A percentile compares a stretch with the other conserved stretches of the same genome.
These are phyloP conservation scores for Cavia porcellus DNA, from an alignment of 2,113 vertebrate genomes.

Conservation along the genomic window DNA sequence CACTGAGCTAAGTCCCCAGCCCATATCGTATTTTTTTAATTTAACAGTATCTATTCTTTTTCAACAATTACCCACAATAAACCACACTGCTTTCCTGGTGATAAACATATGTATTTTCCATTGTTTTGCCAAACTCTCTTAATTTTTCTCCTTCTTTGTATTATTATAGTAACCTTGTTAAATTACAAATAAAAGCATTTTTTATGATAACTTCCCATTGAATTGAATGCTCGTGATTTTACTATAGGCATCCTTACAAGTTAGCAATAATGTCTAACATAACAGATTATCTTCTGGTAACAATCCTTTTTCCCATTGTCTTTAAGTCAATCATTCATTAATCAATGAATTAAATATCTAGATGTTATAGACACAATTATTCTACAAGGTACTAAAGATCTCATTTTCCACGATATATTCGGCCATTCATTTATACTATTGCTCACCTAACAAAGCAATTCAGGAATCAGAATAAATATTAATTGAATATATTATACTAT, in stretches of 20 bases:
- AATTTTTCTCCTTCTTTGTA: background rate
- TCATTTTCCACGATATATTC: background rate
- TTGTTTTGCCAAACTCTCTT: background rate
- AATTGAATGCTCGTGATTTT: background rate
- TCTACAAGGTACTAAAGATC: background rate
- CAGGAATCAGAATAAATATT: background rate
- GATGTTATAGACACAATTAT: background rate
- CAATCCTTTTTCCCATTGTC: background rate
- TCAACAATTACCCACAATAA: background rate
- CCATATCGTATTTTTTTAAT: background rate
- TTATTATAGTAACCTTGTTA: background rate
- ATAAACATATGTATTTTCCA: background rate
- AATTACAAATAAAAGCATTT: background rate
- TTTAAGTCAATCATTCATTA: background rate
- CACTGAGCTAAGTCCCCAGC: no score
- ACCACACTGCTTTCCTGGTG: background rate
- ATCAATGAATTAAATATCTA: background rate
- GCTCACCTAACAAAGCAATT: background rate
- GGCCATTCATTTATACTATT: background rate
- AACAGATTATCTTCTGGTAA: background rate
- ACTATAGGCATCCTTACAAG: background rate
- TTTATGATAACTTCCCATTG: background rate
- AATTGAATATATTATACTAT: background rate
- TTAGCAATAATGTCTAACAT: background rate
- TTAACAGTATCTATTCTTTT: background rate